Evolutionary conservation across 1,140 invertebrate genomes (phyloP), one percentile per base, ranked within the genome.

Genomic region (Proctacanthus coquilletti): DNA sequence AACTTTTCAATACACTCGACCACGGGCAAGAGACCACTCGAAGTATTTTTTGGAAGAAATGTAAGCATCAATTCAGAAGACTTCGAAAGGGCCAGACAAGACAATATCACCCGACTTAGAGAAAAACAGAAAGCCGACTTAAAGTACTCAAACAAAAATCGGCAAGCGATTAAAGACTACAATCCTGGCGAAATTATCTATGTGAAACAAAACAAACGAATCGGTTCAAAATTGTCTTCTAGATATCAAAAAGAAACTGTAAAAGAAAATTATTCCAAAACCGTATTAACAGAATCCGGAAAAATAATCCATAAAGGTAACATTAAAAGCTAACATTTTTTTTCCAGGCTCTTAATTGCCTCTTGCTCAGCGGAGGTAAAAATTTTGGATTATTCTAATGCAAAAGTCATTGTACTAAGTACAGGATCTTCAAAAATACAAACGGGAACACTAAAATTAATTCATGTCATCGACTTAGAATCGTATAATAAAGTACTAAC

Each of bases 1-100:
- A 45, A 45, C 20, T 14, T 21, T 34, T 18, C 39, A 4, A 30
- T 42, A 19, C 39, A 40, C 21, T 44, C 42, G 4, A 33, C 36
- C 3, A 38, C 32, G 3, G 19, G 25, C 13, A 42, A 39, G 33
- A 39, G 17, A 36, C 36, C 37, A 21, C 18, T 38, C 18, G 35
- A 38, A 13, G 14, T 27, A 25, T 38, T 38, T 21, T 38, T 42
- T 33, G 29, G 36, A 8, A 21, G 32, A 19, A 38, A 18, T 18
- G 19, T 34, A 9, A 27, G 15, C 8, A 21, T 10, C 11, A 21
- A 34, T 27, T 32, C 36, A 2, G 33, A 42, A 6, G 13, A 34
- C 4, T 32, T 21, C 15, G 23, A 35, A 25, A 35, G 11, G 10
- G 27, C 13, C 21, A 13, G 32, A 14, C 36, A 34, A 13, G 27